A percentile compares a stretch with the other conserved stretches of the same genome.
Evolutionary conservation across 2,888 invertebrate species (phyloP).

Genomic region (Aphidoletes aphidimyza): DNA sequence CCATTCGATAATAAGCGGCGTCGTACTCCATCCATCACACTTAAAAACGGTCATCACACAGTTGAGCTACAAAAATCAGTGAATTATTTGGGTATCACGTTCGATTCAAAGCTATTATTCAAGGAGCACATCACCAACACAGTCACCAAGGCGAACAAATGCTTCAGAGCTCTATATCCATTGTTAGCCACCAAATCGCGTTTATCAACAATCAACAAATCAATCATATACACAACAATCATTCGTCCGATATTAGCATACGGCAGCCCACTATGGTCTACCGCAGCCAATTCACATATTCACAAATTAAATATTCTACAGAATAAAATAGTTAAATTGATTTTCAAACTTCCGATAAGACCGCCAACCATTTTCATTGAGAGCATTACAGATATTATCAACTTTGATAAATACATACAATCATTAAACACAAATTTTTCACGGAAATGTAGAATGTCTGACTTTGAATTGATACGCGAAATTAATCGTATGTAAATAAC

Average conservation of each 20-base stretch:
- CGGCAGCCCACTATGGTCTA: conserved; percentile 14
- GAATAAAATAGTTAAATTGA: not conserved
- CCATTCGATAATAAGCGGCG: not conserved
- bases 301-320: not conserved
- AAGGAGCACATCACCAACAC: conserved; percentile 11
- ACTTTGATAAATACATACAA: not conserved
- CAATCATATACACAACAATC: not conserved
- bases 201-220: conserved; percentile 36
- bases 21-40: no score
- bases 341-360: not conserved
- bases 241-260: conserved; percentile 21
- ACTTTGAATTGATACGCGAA: not conserved
- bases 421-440: not conserved
- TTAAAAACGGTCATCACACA: no score
- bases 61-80: no score
- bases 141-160: not conserved
- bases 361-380: not conserved
- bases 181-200: not conserved
- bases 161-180: not conserved
- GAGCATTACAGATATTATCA: not conserved
- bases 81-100: not conserved
- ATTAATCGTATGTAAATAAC: no score
- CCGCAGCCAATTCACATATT: not conserved
- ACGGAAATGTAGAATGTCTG: not conserved
- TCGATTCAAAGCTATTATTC: conserved; percentile 21